phyloP scores from a whole-genome alignment of 2,888 invertebrate species.

The Pyrgus malvae region DNA sequence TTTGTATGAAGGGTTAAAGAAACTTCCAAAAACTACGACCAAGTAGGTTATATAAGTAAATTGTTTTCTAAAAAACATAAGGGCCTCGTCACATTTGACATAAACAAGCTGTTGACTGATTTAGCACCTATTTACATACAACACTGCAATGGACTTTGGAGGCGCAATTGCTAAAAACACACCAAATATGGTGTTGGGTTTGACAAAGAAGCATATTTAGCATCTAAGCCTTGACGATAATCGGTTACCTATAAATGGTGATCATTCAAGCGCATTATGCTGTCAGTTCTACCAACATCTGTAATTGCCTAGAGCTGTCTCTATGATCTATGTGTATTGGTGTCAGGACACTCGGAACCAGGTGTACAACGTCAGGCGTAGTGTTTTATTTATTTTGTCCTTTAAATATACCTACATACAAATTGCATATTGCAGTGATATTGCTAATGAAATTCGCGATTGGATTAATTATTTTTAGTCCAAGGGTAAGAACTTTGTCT shows the following conservation, averaged over 20 bases:
- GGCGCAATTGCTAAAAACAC: not conserved
- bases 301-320: slow-evolving; percentile 3
- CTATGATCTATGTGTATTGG: slow-evolving; percentile 11
- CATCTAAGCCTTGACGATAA: slow-evolving; percentile 9
- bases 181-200: not conserved
- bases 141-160: not conserved
- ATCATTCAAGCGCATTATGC: slow-evolving; percentile 7
- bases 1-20: too few relatives aligned
- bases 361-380: not conserved
- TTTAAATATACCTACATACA: not conserved
- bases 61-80: too few relatives aligned
- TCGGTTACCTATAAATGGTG: slow-evolving; percentile 12
- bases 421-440: too few relatives aligned
- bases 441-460: too few relatives aligned
- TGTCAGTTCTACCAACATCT: slow-evolving; percentile 8
- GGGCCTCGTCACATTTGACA: too few relatives aligned
- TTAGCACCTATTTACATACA: not conserved
- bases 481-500: too few relatives aligned
- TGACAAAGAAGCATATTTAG: not conserved
- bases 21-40: not conserved
- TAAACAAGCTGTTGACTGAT: not conserved
- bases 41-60: too few relatives aligned
- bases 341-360: slow-evolving; percentile 4
- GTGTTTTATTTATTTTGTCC: slow-evolving; percentile 2
- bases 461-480: too few relatives aligned